Base-by-base conservation (phyloP, 2,888 invertebrate genomes). In the Pollenia angustigena region DNA sequence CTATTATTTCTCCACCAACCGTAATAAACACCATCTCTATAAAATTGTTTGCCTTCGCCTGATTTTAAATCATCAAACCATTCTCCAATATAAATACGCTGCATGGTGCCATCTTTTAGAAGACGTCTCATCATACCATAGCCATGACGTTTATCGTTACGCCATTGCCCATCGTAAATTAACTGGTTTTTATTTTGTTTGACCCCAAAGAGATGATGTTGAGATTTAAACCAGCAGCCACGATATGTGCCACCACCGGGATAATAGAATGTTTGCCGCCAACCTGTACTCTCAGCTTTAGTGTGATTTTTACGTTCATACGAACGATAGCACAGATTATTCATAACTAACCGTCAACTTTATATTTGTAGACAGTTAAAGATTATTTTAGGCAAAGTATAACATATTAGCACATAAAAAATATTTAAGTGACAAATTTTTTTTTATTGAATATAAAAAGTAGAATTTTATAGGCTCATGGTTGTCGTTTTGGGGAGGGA, bases 1-100 rank as follows among this genome's bases (percentile, higher is more conserved):
- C 92, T 89, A 88, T 92, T 91, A 2, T 88, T 75, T 48, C 88
- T 76, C 93, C 93, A 93, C 93, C 93, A 93, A 44, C 89, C 87
- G 66, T 91, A 93, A 81, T 92, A 93, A 3, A 91, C 89, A 1
- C 92, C 92, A 81, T 93, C 90, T 0, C 88, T 50, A 84, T 91
- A 92, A 83, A 91, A 92, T 64, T 92, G 91, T 72, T 93, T 93
- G n/a, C 93, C 93, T 84, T 91, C 92, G 9, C 93, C 93, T 64
- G 90, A 90, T 80, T 92, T 93, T 88, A 90, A 89, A 58, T 91
- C 92, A 32, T 91, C 86, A 12, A 71, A 71, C 93, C 93, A 93
- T 16, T 90, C 83, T 0, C 93, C 93, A 10, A 92, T 80, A 66
- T 93, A 93, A 79, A 93, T 89, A 10, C 90, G 85, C 46, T 90